Percentiles rank a stretch among this genome's conserved stretches.
Conservation (phyloP, 2,113 vertebrate species). For the Potamarius usumacintae region DNA sequence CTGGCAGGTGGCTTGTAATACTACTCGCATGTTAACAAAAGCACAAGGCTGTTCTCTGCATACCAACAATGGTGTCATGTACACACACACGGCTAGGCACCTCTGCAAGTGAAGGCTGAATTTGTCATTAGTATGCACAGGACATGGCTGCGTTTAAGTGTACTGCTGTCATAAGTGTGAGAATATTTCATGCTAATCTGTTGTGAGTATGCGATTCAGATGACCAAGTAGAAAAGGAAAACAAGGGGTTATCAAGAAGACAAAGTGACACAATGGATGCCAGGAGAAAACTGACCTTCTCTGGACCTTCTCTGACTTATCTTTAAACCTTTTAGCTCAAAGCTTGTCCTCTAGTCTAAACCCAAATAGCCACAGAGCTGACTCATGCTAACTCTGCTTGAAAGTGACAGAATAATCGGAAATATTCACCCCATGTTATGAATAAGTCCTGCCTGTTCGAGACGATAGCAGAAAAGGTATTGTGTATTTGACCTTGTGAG, state of each 20-base stretch:
- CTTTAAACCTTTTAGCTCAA: background rate
- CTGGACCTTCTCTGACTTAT: background rate
- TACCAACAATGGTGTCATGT: slow-evolving; percentile 59
- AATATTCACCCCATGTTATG: too few species aligned
- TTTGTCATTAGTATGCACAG: slow-evolving; percentile 67
- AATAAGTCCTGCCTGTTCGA: background rate
- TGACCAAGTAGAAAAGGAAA: slow-evolving; percentile 28
- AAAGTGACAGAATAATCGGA: background rate
- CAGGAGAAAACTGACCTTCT: background rate
- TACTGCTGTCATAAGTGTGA: slow-evolving; percentile 41
- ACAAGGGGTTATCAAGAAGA: slow-evolving; percentile 3
- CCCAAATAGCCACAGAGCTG: background rate
- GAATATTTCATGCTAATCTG: slow-evolving; percentile 50
- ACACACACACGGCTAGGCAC: slow-evolving; percentile 39
- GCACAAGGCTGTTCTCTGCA: slow-evolving; percentile 53
- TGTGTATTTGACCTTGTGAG: slow-evolving; percentile 45
- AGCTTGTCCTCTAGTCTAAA: background rate
- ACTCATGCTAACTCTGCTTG: background rate
- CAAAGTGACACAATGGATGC: background rate
- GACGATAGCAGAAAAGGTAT: background rate
- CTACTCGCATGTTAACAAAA: slow-evolving; percentile 47
- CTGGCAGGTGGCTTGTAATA: slow-evolving; percentile 35
- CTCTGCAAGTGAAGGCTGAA: slow-evolving; percentile 60
- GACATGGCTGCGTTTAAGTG: slow-evolving; percentile 49
- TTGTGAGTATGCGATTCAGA: slow-evolving; percentile 54